phyloP scores from a whole-genome alignment of 2,113 vertebrate genomes.

The Myxocyprinus asiaticus region DNA sequence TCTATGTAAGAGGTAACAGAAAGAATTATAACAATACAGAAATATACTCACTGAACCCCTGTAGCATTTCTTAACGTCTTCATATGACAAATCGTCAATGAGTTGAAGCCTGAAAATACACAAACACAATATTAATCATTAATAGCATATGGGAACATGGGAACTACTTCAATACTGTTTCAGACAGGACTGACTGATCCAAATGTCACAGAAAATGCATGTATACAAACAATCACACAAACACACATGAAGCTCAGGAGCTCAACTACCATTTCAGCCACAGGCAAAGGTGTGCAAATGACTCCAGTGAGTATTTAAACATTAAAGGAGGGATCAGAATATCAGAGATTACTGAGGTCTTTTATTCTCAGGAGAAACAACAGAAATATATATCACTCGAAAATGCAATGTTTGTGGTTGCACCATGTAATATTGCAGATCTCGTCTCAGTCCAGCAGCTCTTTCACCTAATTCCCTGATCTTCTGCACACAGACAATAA shows the following conservation, averaged over 20 bases:
- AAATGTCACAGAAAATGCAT: constrained; percentile 23
- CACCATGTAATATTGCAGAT: neutral
- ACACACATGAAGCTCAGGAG: constrained; percentile 10
- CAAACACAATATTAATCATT: neutral
- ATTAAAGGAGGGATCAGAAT: too few relatives aligned
- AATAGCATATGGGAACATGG: too few relatives aligned
- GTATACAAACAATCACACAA: too few relatives aligned
- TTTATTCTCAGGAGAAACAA: too few relatives aligned
- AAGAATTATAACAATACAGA: too few relatives aligned
- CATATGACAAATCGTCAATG: constrained; percentile 57
- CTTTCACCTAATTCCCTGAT: constrained; percentile 10
- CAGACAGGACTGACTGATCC: neutral
- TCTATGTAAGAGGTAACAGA: neutral
- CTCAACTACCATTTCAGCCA: neutral
- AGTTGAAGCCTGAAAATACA: constrained; percentile 56
- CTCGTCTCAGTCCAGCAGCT: neutral
- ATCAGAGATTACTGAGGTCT: too few relatives aligned
- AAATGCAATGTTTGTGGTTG: too few relatives aligned
- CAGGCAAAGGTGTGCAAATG: constrained; percentile 23
- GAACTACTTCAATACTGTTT: too few relatives aligned
- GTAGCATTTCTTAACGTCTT: constrained; percentile 65
- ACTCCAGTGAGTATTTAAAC: neutral
- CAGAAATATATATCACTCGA: too few relatives aligned
- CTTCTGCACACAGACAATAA: constrained; percentile 26
- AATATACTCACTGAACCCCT: constrained; percentile 59